Evolutionary conservation across 2,888 invertebrate species (phyloP), one percentile per base, ranked within the genome.

Genomic region (Brachyopa scutellaris): DNA sequence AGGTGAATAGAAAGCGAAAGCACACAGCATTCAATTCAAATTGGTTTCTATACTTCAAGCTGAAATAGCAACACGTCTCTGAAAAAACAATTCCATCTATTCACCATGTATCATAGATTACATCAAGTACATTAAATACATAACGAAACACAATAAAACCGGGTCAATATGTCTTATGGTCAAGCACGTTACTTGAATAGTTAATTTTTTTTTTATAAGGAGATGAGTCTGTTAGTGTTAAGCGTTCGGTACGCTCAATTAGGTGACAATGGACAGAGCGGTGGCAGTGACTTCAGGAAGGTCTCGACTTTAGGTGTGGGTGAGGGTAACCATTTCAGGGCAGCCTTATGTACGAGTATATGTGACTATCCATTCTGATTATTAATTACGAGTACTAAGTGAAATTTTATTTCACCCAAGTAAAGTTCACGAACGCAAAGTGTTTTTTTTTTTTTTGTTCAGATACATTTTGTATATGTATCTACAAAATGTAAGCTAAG

Each of bases 141-240:
- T 64, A 80, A 69, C 80, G 55, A 69, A 55, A 62, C 40, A 15
- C 49, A 57, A 74, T 53, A 73, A 62, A 80, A 74, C 62, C 69
- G 57, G 80, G 80, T 80, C 74, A 80, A 69, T 80, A 74, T 74
- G 80, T 62, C 62, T 79, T 79, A 69, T 80, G 74, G 80, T 57
- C 74, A 80, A 74, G 74, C 67, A 80, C 80, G 74, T 49, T 69
- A 21, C 38, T 64, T 69, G 80, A 69, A 74, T 80, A 74, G 5
- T 8, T 61, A 74, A 69, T 55, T 49, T n/a, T n/a, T n/a, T n/a
- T n/a, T n/a, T n/a, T n/a, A 19, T 15, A 5, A 33, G 36, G 33
- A 49, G 79, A 80, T 62, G 61, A 69, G 49, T 36, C n/a, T n/a
- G 11, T 6, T 36, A 6, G 36, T 11, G 8, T 4, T 36, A 5